Percentiles rank a stretch among this genome's conserved stretches.
Evolutionary conservation across 2,888 invertebrate species (phyloP).

Genomic region (Monochamus alternatus): DNA sequence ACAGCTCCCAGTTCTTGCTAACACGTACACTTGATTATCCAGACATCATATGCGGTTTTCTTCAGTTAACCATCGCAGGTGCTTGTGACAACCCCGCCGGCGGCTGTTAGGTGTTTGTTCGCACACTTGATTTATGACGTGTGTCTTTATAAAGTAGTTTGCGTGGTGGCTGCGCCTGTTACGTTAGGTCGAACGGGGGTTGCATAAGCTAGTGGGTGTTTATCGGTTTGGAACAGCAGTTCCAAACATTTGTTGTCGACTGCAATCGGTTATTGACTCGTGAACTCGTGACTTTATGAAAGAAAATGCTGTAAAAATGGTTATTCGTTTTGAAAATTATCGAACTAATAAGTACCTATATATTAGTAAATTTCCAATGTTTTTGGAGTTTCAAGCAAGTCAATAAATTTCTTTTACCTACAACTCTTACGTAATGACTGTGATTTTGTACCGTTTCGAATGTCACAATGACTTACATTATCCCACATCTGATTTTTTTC

Average conservation of each 20-base stretch:
- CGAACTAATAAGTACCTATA: no score
- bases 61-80: conserved; percentile 25
- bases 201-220: background rate
- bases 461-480: no score
- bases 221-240: background rate
- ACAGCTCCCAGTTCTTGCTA: background rate
- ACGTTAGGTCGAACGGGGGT: background rate
- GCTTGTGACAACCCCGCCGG: conserved; percentile 18
- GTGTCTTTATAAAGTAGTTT: conserved; percentile 1
- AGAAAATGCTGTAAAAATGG: no score
- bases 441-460: no score
- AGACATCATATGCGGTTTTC: conserved; percentile 32
- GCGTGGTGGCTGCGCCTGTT: background rate
- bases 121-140: conserved; percentile 13
- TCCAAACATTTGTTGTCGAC: background rate
- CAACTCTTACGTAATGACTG: no score
- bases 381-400: no score
- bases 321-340: no score
- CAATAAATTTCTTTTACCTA: no score
- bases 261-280: no score
- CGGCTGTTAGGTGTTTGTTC: conserved; percentile 23
- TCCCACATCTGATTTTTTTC: no score
- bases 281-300: no score
- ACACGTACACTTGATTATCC: conserved; percentile 21
- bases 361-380: no score